A percentile compares a stretch with the other conserved stretches of the same genome.
Evolutionary conservation across 2,113 vertebrate species (phyloP).

Genomic region (Eclectus roratus): DNA sequence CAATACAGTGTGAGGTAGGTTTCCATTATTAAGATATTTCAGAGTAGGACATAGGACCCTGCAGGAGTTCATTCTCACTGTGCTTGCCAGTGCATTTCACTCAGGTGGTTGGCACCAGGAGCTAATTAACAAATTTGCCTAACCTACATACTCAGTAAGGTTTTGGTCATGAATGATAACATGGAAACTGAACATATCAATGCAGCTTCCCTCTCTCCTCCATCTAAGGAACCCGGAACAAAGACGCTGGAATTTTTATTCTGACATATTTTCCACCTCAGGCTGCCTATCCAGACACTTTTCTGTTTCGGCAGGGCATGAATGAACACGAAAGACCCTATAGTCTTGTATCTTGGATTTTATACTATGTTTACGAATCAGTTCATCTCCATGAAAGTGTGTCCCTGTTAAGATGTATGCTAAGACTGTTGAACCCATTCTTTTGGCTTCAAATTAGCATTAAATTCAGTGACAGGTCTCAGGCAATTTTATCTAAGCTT

Average conservation of each 20-base stretch:
- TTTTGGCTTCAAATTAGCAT: background rate
- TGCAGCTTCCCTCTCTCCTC: background rate
- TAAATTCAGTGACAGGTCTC: background rate
- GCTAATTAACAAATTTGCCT: background rate
- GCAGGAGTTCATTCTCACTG: background rate
- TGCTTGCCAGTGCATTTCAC: accelerated
- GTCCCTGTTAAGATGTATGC: background rate
- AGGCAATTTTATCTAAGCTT: background rate
- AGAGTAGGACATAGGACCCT: accelerated
- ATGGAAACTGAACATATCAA: background rate
- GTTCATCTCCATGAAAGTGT: background rate
- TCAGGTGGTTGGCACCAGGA: background rate
- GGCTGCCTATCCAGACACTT: background rate
- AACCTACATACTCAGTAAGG: background rate
- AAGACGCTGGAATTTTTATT: background rate
- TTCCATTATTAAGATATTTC: background rate
- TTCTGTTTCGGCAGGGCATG: background rate
- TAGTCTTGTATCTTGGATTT: background rate
- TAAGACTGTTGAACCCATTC: background rate
- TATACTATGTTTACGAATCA: background rate
- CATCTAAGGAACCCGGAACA: background rate
- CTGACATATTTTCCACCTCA: background rate
- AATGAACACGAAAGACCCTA: background rate
- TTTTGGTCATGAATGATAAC: background rate
- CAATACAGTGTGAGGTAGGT: background rate